phyloP scores from a whole-genome alignment of 2,113 vertebrate genomes.

The Cephalophus harveyi region DNA sequence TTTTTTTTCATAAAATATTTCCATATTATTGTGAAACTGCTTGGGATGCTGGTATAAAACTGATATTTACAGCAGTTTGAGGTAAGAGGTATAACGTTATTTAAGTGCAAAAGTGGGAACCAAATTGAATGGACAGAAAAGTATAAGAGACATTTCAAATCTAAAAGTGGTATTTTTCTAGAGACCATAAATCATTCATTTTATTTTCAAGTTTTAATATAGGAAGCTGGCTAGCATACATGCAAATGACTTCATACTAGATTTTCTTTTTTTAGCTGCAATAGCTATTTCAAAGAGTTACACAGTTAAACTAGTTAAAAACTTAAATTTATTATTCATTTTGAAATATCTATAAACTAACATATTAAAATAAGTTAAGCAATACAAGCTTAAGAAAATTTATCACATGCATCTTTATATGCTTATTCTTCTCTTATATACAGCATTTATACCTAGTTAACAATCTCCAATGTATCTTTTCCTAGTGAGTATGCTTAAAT shows the following conservation, averaged over 20 bases:
- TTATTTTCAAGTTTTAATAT: constrained; percentile 36
- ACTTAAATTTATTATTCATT: not conserved
- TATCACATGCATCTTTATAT: not conserved
- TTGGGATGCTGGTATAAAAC: not conserved
- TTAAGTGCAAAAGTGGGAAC: not conserved
- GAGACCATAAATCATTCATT: constrained; percentile 30
- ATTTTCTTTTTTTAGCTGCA: not conserved
- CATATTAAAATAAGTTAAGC: not conserved
- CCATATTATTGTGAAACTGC: not conserved
- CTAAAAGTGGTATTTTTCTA: not conserved
- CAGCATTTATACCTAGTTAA: not conserved
- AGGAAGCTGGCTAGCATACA: not conserved
- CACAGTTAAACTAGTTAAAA: not conserved
- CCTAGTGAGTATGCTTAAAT: not conserved
- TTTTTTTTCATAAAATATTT: not conserved
- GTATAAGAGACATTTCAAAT: not conserved
- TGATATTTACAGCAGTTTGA: not conserved
- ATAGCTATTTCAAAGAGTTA: not conserved
- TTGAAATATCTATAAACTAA: not conserved
- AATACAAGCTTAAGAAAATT: not conserved
- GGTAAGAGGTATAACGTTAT: not conserved
- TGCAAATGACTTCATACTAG: not conserved
- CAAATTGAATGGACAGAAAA: constrained; percentile 29
- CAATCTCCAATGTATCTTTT: not conserved
- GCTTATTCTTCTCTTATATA: not conserved